Base-by-base conservation (phyloP, 2,113 vertebrate genomes). In the Oreochromis tanganicae region DNA sequence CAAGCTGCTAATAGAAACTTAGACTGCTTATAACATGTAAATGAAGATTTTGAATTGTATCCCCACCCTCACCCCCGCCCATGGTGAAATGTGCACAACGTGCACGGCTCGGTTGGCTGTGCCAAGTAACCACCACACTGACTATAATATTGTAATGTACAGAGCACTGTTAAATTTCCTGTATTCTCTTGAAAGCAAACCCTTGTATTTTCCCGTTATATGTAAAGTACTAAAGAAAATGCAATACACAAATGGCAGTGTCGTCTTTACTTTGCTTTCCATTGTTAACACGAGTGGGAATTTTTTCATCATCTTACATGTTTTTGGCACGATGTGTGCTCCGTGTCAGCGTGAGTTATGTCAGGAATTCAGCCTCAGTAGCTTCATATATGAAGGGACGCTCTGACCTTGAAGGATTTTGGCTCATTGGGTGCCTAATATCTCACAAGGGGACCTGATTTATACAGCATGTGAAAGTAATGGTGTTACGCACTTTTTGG, bases 181-280 rank as follows among this genome's bases (percentile, higher is more conserved):
- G 96, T 97, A 96, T 96, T 95, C 95, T 96, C 92, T 94, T 91
- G 87, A 93, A 95, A 95, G 91, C 87, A 92, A 95, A 92, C 93
- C 95, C 94, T 95, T 96, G 96, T 97, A 97, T 95, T 96, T 95
- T 94, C 95, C 94, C 84, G 91, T 95, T 95, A 92, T 95, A 96
- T 97, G 96, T 97, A 96, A 96, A 96, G 92, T 96, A 97, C 96
- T 96, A 96, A 97, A 95, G 94, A 96, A 96, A 96, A 96, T 94
- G 90, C 93, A 95, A 94, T 92, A 94, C 93, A 94, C 93, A 85
- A 79, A 89, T 52, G 85, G 75, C 79, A 55, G 55, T 80, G 83
- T 94, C 85, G 68, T 90, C 89, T 89, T 87, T 92, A 14, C 19
- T 87, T 87, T 13, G 43, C 24, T 24, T 82, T 81, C 2, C 11